phyloP scores from a whole-genome alignment of 2,113 vertebrate genomes.

The Etheostoma spectabile region DNA sequence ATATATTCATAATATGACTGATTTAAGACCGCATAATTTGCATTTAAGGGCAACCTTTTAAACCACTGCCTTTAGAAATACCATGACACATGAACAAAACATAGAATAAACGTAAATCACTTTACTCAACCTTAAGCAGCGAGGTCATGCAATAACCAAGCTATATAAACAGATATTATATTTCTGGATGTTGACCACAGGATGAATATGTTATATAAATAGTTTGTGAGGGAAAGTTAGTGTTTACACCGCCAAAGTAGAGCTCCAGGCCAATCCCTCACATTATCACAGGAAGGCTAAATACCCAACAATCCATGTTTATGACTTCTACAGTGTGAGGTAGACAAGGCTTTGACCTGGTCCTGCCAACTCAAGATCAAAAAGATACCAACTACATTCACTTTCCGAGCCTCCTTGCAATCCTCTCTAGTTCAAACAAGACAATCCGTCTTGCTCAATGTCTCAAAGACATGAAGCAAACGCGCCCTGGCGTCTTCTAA shows the following conservation, averaged over 20 bases:
- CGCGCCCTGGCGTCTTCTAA: not conserved
- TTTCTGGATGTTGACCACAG: slow-evolving; percentile 22
- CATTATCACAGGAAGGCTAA: slow-evolving; percentile 32
- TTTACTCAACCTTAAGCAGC: slow-evolving; percentile 12
- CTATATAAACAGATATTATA: slow-evolving; percentile 6
- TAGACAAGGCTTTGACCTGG: slow-evolving; percentile 55
- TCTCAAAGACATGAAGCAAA: slow-evolving; percentile 10
- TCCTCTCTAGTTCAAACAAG: slow-evolving; percentile 20
- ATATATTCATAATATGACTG: slow-evolving; percentile 2
- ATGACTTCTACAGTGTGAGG: slow-evolving; percentile 38
- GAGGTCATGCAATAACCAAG: slow-evolving; percentile 21
- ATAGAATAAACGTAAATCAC: not conserved
- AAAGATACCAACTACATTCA: slow-evolving; percentile 33
- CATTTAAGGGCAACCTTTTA: slow-evolving; percentile 13
- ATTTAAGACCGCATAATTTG: slow-evolving; percentile 1
- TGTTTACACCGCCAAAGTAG: slow-evolving; percentile 35
- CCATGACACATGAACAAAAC: not conserved
- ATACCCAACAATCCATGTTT: slow-evolving; percentile 45
- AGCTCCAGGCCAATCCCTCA: slow-evolving; percentile 5
- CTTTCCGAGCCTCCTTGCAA: slow-evolving; percentile 7
- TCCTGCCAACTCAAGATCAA: slow-evolving; percentile 49
- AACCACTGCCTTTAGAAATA: slow-evolving; percentile 3
- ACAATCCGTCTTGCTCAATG: slow-evolving; percentile 24
- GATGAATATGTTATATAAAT: slow-evolving; percentile 26
- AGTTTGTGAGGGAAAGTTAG: slow-evolving; percentile 35